Percentiles rank a stretch among this genome's conserved stretches.
Evolutionary conservation across 2,113 vertebrate genomes (phyloP).

Genomic region (Probosciger aterrimus): DNA sequence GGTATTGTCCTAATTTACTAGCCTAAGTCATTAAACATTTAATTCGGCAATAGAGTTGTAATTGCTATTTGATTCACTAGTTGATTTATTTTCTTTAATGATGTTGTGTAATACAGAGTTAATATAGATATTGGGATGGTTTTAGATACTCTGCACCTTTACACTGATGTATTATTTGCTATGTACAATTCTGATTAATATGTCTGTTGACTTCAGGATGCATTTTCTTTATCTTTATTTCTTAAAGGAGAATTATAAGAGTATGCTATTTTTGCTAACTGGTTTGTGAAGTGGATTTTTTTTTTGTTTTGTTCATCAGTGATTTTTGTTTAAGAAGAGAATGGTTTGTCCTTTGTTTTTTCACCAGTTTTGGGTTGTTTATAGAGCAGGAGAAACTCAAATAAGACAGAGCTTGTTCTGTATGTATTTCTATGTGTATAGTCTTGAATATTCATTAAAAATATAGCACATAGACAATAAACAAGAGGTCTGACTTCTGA

Average conservation of each 20-base stretch:
- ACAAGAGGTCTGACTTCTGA: background rate
- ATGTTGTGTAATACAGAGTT: background rate
- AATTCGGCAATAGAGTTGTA: background rate
- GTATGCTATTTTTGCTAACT: background rate
- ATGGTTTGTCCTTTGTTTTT: background rate
- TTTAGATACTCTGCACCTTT: constrained; percentile 3
- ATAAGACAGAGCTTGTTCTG: background rate
- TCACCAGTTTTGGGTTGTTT: background rate
- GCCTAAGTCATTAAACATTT: background rate
- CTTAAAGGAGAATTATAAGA: background rate
- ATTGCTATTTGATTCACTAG: background rate
- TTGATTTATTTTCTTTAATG: constrained; percentile 16
- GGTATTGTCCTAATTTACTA: background rate
- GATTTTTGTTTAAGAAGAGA: background rate
- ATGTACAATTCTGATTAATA: background rate
- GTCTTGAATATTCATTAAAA: background rate
- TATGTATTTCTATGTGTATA: background rate
- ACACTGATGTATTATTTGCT: background rate
- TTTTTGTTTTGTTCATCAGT: background rate
- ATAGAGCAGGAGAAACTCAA: background rate
- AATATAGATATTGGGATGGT: background rate
- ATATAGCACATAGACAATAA: background rate
- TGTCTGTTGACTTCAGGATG: constrained; percentile 3
- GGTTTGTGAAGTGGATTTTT: background rate
- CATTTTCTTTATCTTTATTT: background rate